Conservation (phyloP, 2,888 invertebrate species). For the Limenitis camilla region DNA sequence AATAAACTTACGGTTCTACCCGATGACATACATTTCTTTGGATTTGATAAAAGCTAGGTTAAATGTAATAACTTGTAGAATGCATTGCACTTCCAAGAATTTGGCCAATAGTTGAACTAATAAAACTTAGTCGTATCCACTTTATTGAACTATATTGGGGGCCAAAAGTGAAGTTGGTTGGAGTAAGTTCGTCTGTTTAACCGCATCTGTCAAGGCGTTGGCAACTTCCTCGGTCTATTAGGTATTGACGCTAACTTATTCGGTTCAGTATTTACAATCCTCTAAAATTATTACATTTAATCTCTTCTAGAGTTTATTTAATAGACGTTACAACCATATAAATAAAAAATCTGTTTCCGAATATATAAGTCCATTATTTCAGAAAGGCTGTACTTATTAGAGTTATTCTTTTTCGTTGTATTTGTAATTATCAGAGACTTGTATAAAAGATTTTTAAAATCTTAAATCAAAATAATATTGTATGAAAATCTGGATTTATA, state of each 20-base stretch:
- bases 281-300: neutral
- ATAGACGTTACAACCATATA: no score
- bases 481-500: no score
- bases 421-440: no score
- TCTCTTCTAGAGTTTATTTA: neutral
- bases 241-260: slow-evolving; percentile 51
- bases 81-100: neutral
- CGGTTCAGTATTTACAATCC: slow-evolving; percentile 19
- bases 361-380: no score
- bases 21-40: no score
- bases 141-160: slow-evolving; percentile 7
- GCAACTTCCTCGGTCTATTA: slow-evolving; percentile 51
- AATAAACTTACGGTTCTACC: no score
- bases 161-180: slow-evolving; percentile 22
- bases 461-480: no score
- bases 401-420: no score
- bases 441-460: no score
- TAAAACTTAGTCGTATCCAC: slow-evolving; percentile 4
- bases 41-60: no score
- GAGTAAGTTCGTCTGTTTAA: slow-evolving; percentile 54
- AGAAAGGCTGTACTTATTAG: no score
- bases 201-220: slow-evolving; percentile 58
- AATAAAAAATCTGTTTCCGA: no score
- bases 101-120: neutral
- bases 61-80: neutral